Evolutionary conservation across 2,888 invertebrate genomes (phyloP), one percentile per base, ranked within the genome.

Genomic region (Isotomurus palustris): DNA sequence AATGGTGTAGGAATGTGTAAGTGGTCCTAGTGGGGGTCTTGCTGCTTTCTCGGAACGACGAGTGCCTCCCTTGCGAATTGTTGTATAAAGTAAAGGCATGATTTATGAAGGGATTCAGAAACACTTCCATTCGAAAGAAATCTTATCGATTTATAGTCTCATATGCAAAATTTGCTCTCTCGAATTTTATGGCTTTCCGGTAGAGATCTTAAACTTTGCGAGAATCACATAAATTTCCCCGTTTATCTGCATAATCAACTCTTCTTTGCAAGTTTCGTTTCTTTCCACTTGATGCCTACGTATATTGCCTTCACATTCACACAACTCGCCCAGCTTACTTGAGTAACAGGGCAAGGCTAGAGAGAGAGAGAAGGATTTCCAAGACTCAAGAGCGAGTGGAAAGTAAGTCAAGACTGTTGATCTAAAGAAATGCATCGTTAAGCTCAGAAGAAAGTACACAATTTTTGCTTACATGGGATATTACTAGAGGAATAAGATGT

Each of bases 171-270:
- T 43, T 43, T 43, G 43, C 43, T 43, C 43, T 43, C 21, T 24
- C 17, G 38, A 38, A 43, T 43, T 47, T 47, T 47, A 47, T 38
- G 38, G 38, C 38, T 38, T 27, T 47, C 47, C 47, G 27, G 25
- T 10, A 17, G 40, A 43, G 43, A 43, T 43, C 22, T 24, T 21
- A 24, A 47, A 47, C 28, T 47, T 47, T 24, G 28, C 28, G 8
- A 27, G 12, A 47, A n/a, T 47, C 47, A 27, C 47, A 47, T 47
- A 47, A 47, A 47, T 47, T 47, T 47, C 25, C n/a, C 28, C 47
- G 22, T 43, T 47, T 47, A 27, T 47, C 47, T 47, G 47, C 47
- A 47, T 47, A 47, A 47, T 47, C 47, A 47, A 27, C 47, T 47
- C 28, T 27, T n/a, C 6, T 32, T 14, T 38, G 14, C 5, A n/a